A percentile compares a stretch with the other conserved stretches of the same genome.
Conservation (phyloP, 2,113 vertebrate species). For the Ptilonorhynchus violaceus region DNA sequence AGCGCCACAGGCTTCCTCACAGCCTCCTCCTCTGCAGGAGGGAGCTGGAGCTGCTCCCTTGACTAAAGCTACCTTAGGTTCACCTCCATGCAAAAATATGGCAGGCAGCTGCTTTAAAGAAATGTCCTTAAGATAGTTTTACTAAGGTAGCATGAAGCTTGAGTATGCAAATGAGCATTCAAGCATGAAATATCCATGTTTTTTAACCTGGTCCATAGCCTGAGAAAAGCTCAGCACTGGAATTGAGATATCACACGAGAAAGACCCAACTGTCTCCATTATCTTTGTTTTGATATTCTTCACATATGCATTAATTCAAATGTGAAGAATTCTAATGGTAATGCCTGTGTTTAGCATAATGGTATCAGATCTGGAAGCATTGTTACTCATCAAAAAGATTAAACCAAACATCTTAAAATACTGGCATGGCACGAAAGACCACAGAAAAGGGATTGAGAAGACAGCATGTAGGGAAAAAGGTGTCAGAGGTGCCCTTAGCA, state of each 20-base stretch:
- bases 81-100: neutral
- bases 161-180: neutral
- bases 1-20: neutral
- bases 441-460: neutral
- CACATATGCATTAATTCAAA: neutral
- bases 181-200: neutral
- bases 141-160: neutral
- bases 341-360: neutral
- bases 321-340: neutral
- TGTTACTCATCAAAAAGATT: neutral
- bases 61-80: neutral
- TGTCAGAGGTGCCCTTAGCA: neutral
- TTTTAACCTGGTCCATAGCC: neutral
- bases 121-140: neutral
- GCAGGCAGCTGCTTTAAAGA: neutral
- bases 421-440: neutral
- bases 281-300: neutral
- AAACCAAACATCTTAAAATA: neutral
- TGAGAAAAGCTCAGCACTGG: neutral
- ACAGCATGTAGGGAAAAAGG: accelerated
- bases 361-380: neutral
- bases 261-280: neutral
- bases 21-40: neutral
- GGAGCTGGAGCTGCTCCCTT: neutral
- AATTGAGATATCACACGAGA: neutral